Conservation (phyloP, 1,140 invertebrate genomes). For the Apis laboriosa region DNA sequence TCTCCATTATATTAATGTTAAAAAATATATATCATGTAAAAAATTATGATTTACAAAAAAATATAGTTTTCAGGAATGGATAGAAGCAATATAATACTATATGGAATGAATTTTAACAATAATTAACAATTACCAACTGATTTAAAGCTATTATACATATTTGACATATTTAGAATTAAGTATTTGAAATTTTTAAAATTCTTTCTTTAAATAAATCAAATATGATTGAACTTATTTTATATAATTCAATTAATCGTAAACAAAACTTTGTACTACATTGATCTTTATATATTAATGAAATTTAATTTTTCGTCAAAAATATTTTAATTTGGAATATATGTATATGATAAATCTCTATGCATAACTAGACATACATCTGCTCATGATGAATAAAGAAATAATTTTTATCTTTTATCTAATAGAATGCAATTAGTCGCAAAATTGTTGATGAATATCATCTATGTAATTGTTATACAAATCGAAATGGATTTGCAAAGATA, state of each 20-base stretch:
- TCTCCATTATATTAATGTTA: background rate
- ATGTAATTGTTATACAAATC: conserved; percentile 36
- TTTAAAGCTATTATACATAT: background rate
- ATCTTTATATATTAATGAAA: conserved; percentile 23
- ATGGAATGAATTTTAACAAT: conserved; percentile 35
- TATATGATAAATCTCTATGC: conserved; percentile 29
- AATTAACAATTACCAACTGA: background rate
- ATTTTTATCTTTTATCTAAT: too few species aligned
- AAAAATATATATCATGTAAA: conserved; percentile 10
- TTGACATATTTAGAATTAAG: conserved; percentile 8
- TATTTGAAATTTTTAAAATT: background rate
- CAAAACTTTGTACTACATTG: conserved; percentile 18
- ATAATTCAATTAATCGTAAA: background rate
- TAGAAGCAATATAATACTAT: conserved; percentile 27
- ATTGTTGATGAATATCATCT: conserved; percentile 43
- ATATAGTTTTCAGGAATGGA: conserved; percentile 29
- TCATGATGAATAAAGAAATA: conserved; percentile 34
- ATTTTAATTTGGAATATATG: conserved; percentile 30
- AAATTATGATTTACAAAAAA: conserved; percentile 29
- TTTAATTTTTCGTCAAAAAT: conserved; percentile 41
- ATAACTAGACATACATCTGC: conserved; percentile 24
- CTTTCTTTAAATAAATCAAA: background rate
- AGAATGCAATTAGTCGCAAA: conserved; percentile 21
- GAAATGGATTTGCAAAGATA: conserved; percentile 49
- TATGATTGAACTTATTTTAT: conserved; percentile 20